Evolutionary conservation across 2,113 vertebrate genomes (phyloP).

Genomic region (Mormyrus iriodes): DNA sequence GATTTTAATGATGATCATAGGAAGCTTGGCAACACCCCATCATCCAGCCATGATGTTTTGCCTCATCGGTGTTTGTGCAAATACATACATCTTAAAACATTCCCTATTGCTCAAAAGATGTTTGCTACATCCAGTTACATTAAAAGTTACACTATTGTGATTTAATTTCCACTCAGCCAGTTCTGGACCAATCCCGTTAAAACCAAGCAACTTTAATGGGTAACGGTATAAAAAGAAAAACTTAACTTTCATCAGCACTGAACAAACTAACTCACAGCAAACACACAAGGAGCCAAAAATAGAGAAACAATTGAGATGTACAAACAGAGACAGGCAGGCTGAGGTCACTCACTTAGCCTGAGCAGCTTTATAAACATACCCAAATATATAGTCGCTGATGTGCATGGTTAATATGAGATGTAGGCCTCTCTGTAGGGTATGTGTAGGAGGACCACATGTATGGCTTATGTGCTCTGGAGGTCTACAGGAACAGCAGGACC

Average conservation of each 20-base stretch:
- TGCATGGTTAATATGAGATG: not conserved
- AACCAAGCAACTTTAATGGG: not conserved
- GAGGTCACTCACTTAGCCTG: not conserved
- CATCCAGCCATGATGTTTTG: not conserved
- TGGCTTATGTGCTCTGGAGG: not conserved
- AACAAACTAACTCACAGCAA: not conserved
- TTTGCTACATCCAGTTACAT: not conserved
- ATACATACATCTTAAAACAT: not conserved
- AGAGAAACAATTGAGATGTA: not conserved
- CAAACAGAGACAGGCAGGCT: not conserved
- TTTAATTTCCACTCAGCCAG: not conserved
- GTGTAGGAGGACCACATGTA: not conserved
- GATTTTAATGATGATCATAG: not conserved
- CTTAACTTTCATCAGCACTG: not conserved
- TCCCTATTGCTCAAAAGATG: not conserved
- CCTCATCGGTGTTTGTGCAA: not conserved
- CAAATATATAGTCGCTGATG: not conserved
- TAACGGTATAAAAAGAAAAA: not conserved
- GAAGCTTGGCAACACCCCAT: not conserved
- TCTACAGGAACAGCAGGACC: not conserved
- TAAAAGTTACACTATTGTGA: not conserved
- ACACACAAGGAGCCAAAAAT: not conserved
- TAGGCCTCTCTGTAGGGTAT: not conserved
- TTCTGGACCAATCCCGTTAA: not conserved
- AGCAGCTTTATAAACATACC: not conserved